These are phyloP conservation scores for Drosophila obscura DNA, from an alignment of 1,140 invertebrate species.

Conservation along the genomic window DNA sequence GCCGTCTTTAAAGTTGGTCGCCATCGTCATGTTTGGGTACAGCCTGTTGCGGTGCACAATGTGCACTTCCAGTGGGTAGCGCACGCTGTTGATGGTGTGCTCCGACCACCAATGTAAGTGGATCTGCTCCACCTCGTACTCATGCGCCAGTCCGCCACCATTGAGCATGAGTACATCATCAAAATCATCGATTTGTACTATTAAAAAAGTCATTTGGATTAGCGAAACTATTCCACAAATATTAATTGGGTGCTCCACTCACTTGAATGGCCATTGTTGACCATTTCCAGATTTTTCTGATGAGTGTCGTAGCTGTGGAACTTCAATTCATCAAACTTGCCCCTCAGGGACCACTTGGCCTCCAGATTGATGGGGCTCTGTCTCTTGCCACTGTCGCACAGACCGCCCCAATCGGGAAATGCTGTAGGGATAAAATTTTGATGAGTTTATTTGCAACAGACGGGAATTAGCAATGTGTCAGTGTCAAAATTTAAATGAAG, in stretches of 20 bases:
- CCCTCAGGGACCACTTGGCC: constrained; percentile 64
- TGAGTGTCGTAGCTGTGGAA: constrained; percentile 82
- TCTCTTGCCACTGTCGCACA: constrained; percentile 82
- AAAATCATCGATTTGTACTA: constrained; percentile 84
- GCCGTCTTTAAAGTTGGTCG: constrained; percentile 86
- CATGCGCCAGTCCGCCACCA: constrained; percentile 84
- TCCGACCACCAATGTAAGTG: constrained; percentile 93
- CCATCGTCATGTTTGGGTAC: constrained; percentile 85
- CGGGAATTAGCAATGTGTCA: background rate
- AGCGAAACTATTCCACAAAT: background rate
- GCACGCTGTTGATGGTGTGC: constrained; percentile 87
- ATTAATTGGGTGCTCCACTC: constrained; percentile 31
- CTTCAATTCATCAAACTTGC: constrained; percentile 76
- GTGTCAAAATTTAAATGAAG: background rate
- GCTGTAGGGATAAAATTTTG: constrained; percentile 30
- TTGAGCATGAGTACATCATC: constrained; percentile 79
- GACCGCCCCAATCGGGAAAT: constrained; percentile 84
- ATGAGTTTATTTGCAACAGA: too few species aligned
- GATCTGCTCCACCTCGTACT: constrained; percentile 87
- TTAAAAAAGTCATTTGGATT: constrained; percentile 12
- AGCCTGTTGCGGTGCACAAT: constrained; percentile 88
- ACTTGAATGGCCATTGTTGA: constrained; percentile 85
- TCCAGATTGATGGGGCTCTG: constrained; percentile 85
- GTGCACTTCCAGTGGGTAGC: constrained; percentile 87
- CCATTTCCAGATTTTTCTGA: constrained; percentile 71